Percentiles rank a stretch among this genome's conserved stretches.
These are phyloP conservation scores for Equus quagga DNA, from an alignment of 2,113 vertebrate species.

Conservation along the genomic window DNA sequence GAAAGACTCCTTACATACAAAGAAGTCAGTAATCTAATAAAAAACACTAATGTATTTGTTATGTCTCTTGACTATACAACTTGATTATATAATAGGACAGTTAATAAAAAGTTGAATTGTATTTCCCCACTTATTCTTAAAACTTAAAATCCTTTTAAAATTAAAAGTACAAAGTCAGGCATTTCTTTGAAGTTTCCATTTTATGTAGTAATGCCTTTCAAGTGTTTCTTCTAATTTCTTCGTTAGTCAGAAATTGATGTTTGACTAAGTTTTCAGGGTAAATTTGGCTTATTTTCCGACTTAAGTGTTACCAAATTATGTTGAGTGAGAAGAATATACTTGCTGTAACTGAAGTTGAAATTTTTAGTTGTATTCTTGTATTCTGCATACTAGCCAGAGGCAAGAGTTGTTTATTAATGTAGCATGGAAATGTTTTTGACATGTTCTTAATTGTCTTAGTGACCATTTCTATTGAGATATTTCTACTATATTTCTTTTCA, in stretches of 20 bases:
- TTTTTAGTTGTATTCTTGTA: background rate
- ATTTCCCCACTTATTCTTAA: conserved; percentile 63
- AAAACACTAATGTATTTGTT: conserved; percentile 57
- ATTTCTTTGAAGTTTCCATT: conserved; percentile 72
- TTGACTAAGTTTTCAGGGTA: conserved; percentile 43
- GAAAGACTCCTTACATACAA: conserved; percentile 65
- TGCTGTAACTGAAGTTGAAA: conserved; percentile 23
- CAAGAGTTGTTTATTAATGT: background rate
- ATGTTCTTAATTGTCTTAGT: background rate
- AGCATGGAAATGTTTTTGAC: conserved; percentile 10
- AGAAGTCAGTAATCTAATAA: conserved; percentile 74
- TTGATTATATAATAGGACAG: conserved; percentile 63
- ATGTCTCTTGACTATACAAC: conserved; percentile 55
- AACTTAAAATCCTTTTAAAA: conserved; percentile 73
- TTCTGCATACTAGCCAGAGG: background rate
- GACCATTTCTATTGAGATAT: background rate
- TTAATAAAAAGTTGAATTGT: conserved; percentile 70
- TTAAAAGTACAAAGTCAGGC: conserved; percentile 68
- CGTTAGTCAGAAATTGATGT: conserved; percentile 38
- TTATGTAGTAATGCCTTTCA: conserved; percentile 68
- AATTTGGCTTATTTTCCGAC: conserved; percentile 43
- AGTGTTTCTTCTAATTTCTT: conserved; percentile 60
- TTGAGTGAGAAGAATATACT: conserved; percentile 8
- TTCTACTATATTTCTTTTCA: background rate
- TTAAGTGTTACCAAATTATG: conserved; percentile 38